Base-by-base conservation (phyloP, 1,140 invertebrate genomes). In the Mactra quadrangularis region DNA sequence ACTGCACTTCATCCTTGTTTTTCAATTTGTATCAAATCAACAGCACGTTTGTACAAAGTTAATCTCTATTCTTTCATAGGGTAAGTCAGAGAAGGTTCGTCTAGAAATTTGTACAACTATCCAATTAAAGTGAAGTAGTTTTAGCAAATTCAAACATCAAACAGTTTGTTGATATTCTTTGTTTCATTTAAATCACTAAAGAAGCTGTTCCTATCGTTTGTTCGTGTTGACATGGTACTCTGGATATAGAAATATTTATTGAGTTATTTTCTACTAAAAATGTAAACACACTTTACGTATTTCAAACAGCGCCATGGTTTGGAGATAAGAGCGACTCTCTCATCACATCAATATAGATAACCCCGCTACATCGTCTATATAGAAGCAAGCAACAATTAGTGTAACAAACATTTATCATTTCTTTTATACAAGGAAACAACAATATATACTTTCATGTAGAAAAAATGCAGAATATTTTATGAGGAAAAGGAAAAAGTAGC, bases 271-370 rank as follows among this genome's bases (percentile, higher is more conserved):
- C 15, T 31, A 31, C 53, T 25, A 19, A 64, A 64, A 19, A 3
- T 62, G 50, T 62, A 76, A 76, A 76, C 74, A 76, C 57, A 47
- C 57, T 76, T 64, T 76, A 47, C 13, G 62, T 19, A 55, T 76
- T 76, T 76, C 13, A 9, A 60, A 33, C 19, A 31, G 22, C 27
- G 74, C 50, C 57, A 62, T 55, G 35, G 25, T 59, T 15, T 29
- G 15, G 2, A 59, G 31, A 59, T 59, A 59, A 59, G 55, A 31
- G 25, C n/a, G 25, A 13, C 25, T 25, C 25, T 22, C 15, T 13
- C 55, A 15, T 41, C 15, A 41, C 38, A 41, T 41, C 6, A 41
- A 41, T 7, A 41, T 15, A 7, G 38, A 41, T 41, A 41, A 41
- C 38, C 38, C 6, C 38, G 15, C 6, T 15, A 6, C 6, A 7